Base-by-base conservation (phyloP, 1,140 invertebrate species). In the Harlomillsia oculata region DNA sequence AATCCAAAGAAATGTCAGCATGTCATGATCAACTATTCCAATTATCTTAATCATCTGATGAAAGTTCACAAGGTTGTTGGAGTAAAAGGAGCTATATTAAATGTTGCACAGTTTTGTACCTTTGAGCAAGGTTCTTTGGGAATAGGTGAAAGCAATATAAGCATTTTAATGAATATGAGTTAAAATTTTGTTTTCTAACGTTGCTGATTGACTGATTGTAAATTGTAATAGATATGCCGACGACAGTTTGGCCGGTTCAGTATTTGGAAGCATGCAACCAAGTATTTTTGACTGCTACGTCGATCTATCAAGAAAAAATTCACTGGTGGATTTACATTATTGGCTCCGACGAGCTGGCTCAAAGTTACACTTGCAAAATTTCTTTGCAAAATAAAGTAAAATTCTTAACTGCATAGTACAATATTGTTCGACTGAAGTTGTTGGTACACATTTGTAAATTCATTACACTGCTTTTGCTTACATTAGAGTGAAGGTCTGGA, bases 161-260 rank as follows among this genome's bases (percentile, higher is more conserved):
- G n/a, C n/a, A n/a, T n/a, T n/a, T n/a, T n/a, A n/a, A n/a, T n/a
- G n/a, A n/a, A n/a, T n/a, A n/a, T n/a, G n/a, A n/a, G n/a, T n/a
- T n/a, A n/a, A n/a, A n/a, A n/a, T n/a, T n/a, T n/a, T n/a, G n/a
- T n/a, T n/a, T n/a, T n/a, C n/a, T n/a, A n/a, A n/a, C n/a, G n/a
- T n/a, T n/a, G n/a, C n/a, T n/a, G n/a, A n/a, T n/a, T n/a, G n/a
- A n/a, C n/a, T n/a, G n/a, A n/a, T n/a, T n/a, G n/a, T n/a, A n/a
- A n/a, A n/a, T n/a, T n/a, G n/a, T n/a, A n/a, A n/a, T 34, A 50
- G 48, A 37, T 16, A 36, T 50, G 34, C 34, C 30, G 11, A 26
- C 32, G 48, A 37, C 30, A 34, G 32, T 50, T 50, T 50, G 48
- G 48, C 48, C 48, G 13, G 30, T 50, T 5, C 48, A 50, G 18